Evolutionary conservation across 2,113 vertebrate species (phyloP).

Genomic region (Camelus dromedarius): DNA sequence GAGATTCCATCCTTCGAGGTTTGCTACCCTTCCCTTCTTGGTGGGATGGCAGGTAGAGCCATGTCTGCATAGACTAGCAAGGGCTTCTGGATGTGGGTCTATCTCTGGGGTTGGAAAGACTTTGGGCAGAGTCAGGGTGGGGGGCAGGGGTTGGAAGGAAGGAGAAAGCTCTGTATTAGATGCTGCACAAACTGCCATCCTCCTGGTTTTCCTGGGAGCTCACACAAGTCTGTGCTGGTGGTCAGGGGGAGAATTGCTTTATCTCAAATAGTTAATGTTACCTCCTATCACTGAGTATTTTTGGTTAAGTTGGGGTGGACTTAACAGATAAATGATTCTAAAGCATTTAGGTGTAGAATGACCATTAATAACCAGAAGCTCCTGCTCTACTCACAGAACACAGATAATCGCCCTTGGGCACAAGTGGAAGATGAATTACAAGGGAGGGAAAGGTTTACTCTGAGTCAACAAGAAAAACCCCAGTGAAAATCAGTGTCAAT

Average conservation of each 20-base stretch:
- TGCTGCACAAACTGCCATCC: background rate
- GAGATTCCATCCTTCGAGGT: too few relatives aligned
- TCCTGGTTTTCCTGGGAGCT: background rate
- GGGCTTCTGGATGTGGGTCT: background rate
- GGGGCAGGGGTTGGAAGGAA: background rate
- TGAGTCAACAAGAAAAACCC: background rate
- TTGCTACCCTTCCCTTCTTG: background rate
- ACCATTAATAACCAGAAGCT: background rate
- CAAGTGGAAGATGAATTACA: background rate
- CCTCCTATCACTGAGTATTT: background rate
- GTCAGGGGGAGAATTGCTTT: background rate
- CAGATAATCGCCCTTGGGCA: background rate
- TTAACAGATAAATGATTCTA: background rate
- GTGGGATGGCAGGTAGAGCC: fast-evolving
- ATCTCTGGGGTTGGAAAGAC: background rate
- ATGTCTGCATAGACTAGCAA: fast-evolving
- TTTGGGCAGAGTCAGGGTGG: background rate
- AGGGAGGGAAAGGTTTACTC: background rate
- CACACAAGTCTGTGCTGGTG: background rate
- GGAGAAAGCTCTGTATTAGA: background rate
- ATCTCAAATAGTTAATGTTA: background rate
- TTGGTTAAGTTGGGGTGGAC: background rate
- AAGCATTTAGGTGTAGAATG: conserved; percentile 12
- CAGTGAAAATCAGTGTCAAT: background rate
- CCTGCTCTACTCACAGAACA: background rate